Base-by-base conservation (phyloP, 2,113 vertebrate species). In the Seriola rivoliana region DNA sequence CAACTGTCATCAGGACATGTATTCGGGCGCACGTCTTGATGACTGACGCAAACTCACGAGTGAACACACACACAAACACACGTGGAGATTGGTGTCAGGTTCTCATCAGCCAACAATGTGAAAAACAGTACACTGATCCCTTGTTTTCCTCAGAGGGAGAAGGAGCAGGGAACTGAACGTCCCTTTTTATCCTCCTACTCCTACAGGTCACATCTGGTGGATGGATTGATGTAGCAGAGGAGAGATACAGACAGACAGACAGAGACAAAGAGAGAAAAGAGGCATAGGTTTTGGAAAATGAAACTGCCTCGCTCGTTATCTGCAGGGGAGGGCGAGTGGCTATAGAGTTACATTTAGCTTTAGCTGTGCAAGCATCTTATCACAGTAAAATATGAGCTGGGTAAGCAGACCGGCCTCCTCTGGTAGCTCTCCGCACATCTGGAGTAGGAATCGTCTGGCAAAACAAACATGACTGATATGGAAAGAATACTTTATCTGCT, bases 141-240 rank as follows among this genome's bases (percentile, higher is more conserved):
- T 81, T 85, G 81, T 86, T 92, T 88, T 86, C 68, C 44, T 79
- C 64, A 21, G 78, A 75, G 77, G 44, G n/a, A 87, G 78, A 86
- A 21, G 55, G 60, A 82, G 70, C 38, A 16, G 85, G 60, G 91
- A 89, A 91, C 89, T 86, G 87, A 83, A 88, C 77, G 90, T 93
- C 90, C 88, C 75, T 69, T 80, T 90, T 75, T 75, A 75, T 86
- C 84, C 71, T 84, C 80, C 10, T 48, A 80, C 65, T 85, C 80
- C 82, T 72, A 78, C 88, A 80, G 75, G 74, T 88, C 85, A 80
- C 93, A 94, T 94, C 95, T 95, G 94, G 88, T 67, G 84, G 84
- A 94, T 80, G 87, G 84, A 93, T 95, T 83, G 89, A 89, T 82
- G n/a, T 25, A 65, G 42, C 63, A 73, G 40, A 19, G 32, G 21